Conservation (phyloP, 2,797 vertebrate genomes). For the Aulostomus chinensis region DNA sequence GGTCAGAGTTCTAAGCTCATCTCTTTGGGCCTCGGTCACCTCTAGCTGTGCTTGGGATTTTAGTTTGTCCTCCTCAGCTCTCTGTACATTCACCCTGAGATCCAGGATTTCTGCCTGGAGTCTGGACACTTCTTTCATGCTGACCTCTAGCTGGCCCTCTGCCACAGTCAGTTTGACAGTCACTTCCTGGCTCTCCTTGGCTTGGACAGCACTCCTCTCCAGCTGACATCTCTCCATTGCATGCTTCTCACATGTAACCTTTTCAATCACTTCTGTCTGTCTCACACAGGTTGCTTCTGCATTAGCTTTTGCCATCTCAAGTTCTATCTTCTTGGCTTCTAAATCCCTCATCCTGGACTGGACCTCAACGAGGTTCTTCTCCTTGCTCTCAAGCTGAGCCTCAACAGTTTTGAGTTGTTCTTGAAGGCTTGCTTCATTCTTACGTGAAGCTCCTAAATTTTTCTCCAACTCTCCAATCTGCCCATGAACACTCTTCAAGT, state of each 20-base stretch:
- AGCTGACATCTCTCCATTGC: constrained; percentile 72
- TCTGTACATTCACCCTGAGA: constrained; percentile 78
- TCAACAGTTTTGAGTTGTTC: constrained; percentile 77
- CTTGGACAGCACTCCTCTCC: constrained; percentile 56
- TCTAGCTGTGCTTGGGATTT: constrained; percentile 80
- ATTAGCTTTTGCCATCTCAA: constrained; percentile 72
- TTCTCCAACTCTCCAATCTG: constrained; percentile 82
- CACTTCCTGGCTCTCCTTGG: constrained; percentile 72
- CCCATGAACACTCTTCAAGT: constrained; percentile 80
- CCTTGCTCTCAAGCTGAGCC: constrained; percentile 70
- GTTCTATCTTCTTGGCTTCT: constrained; percentile 70
- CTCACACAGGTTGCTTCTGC: constrained; percentile 75
- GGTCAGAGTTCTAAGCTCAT: constrained; percentile 82
- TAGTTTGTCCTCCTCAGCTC: constrained; percentile 74
- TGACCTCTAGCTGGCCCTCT: constrained; percentile 83
- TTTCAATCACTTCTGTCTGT: constrained; percentile 76
- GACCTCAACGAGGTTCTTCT: constrained; percentile 75
- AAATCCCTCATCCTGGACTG: constrained; percentile 67
- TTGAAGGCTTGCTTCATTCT: constrained; percentile 77
- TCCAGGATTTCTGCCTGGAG: constrained; percentile 80
- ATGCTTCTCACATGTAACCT: constrained; percentile 74
- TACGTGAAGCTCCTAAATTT: constrained; percentile 73
- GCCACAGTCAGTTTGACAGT: constrained; percentile 66
- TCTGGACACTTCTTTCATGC: constrained; percentile 80
- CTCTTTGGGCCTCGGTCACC: constrained; percentile 70